Evolutionary conservation across 2,113 vertebrate genomes (phyloP).

Genomic region (Bostrychus sinensis): DNA sequence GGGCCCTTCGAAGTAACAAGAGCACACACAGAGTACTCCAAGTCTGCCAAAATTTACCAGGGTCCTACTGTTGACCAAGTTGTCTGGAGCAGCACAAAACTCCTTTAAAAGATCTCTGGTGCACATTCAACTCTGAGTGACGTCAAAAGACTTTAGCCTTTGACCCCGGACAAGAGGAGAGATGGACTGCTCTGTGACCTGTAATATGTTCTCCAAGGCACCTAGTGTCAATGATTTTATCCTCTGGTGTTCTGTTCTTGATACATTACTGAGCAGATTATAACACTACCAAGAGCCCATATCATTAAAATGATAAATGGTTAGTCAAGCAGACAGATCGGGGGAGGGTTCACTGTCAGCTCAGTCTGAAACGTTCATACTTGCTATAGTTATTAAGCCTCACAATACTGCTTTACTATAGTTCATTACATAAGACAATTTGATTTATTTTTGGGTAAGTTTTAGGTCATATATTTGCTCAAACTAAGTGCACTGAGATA

Average conservation of each 20-base stretch:
- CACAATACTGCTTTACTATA: background rate
- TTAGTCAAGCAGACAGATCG: conserved; percentile 2
- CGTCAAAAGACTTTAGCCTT: conserved; percentile 54
- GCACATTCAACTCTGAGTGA: conserved; percentile 61
- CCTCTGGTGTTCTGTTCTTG: background rate
- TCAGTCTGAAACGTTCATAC: background rate
- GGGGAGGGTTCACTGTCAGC: background rate
- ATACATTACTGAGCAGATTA: conserved; percentile 4
- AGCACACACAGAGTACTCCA: background rate
- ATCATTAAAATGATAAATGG: conserved; percentile 6
- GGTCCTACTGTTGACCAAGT: conserved; percentile 23
- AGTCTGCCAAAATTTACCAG: background rate
- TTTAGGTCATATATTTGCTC: too few species aligned
- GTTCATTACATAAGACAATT: background rate
- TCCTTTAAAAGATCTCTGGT: conserved; percentile 31
- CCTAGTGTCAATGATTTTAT: background rate
- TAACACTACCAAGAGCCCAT: background rate
- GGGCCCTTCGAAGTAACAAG: too few species aligned
- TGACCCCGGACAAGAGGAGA: conserved; percentile 39
- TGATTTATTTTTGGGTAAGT: too few species aligned
- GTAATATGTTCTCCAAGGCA: background rate
- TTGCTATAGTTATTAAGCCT: background rate
- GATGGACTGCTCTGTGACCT: background rate
- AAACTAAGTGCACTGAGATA: too few species aligned
- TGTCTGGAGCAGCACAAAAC: conserved; percentile 16